Conservation (phyloP, 2,113 vertebrate species). For the Datnioides undecimradiatus region DNA sequence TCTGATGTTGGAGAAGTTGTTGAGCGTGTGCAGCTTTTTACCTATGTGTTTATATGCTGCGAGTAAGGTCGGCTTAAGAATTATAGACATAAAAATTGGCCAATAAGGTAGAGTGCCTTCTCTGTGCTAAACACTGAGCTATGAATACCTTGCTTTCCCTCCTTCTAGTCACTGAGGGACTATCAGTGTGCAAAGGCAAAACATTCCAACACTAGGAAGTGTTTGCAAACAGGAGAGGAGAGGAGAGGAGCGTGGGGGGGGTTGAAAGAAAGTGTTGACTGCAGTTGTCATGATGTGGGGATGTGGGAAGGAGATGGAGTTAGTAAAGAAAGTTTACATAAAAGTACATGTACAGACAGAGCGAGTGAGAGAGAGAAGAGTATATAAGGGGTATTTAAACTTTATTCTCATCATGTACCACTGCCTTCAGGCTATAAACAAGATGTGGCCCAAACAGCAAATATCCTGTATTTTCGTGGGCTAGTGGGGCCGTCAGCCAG, state of each 20-base stretch:
- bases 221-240: slow-evolving; percentile 20
- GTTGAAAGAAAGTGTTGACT: slow-evolving; percentile 14
- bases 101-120: slow-evolving; percentile 4
- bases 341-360: background rate
- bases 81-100: slow-evolving; percentile 3
- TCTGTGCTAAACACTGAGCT: slow-evolving; percentile 23
- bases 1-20: slow-evolving; percentile 29
- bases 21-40: slow-evolving; percentile 20
- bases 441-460: background rate
- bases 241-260: background rate
- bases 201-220: slow-evolving; percentile 44
- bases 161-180: slow-evolving; percentile 38
- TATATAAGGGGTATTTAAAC: background rate
- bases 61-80: background rate
- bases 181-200: slow-evolving; percentile 45
- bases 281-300: slow-evolving; percentile 42
- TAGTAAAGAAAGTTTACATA: background rate
- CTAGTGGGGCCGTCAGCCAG: background rate
- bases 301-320: background rate
- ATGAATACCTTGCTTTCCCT: slow-evolving; percentile 27
- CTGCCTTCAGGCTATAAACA: slow-evolving; percentile 13
- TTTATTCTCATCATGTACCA: background rate
- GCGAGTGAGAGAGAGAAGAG: background rate
- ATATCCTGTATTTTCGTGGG: slow-evolving; percentile 2
- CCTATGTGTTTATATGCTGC: background rate